Evolutionary conservation across 1,140 invertebrate species (phyloP).

Genomic region (Calliphora vicina): DNA sequence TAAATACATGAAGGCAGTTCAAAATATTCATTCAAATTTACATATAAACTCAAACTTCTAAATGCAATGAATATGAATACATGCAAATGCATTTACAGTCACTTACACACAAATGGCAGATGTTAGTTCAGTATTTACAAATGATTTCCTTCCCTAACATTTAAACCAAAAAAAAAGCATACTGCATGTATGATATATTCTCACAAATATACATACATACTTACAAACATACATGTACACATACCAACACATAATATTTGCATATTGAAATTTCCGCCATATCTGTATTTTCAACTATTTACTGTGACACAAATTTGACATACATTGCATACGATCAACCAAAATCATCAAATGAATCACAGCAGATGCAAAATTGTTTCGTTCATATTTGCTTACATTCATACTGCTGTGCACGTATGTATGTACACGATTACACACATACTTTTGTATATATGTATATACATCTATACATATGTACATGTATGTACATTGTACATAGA

Average conservation of each 20-base stretch:
- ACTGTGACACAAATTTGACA: slow-evolving; percentile 13
- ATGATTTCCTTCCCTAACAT: background rate
- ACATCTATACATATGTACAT: background rate
- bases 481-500: background rate
- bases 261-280: background rate
- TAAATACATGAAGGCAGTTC: background rate
- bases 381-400: background rate
- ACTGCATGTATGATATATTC: background rate
- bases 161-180: background rate
- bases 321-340: background rate
- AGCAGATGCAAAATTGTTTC: background rate
- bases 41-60: background rate
- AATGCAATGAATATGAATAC: background rate
- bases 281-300: background rate
- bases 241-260: background rate
- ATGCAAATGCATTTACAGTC: background rate
- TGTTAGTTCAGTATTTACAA: slow-evolving; percentile 8
- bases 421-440: too few relatives aligned
- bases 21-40: background rate
- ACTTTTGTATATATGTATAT: too few relatives aligned
- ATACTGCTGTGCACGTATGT: background rate
- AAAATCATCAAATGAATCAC: slow-evolving; percentile 6
- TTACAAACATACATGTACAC: background rate
- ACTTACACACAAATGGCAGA: background rate
- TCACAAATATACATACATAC: too few relatives aligned